Evolutionary conservation across 2,113 vertebrate species (phyloP).

Genomic region (Apaloderma vittatum): DNA sequence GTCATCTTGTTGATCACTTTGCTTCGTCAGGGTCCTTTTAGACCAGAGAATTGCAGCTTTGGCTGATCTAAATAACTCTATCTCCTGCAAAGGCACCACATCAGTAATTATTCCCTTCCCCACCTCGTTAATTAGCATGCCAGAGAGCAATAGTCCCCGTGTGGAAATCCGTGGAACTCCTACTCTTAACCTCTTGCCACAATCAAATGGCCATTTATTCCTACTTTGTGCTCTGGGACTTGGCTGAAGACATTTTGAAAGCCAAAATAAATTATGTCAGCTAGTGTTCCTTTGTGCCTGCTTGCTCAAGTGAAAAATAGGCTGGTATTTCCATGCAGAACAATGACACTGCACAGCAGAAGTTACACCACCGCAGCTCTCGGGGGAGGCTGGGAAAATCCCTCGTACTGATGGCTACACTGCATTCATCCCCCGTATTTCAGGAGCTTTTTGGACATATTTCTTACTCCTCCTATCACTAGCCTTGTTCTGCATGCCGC

Average conservation of each 20-base stretch:
- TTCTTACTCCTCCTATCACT: neutral
- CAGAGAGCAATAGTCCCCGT: neutral
- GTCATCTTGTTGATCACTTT: neutral
- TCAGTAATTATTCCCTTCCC: neutral
- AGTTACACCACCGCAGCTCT: neutral
- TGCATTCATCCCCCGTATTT: neutral
- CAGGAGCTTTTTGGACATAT: neutral
- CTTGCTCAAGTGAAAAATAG: neutral
- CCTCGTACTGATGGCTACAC: rapidly evolving
- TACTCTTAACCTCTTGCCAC: neutral
- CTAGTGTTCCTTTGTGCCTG: neutral
- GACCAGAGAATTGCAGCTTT: neutral
- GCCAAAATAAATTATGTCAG: neutral
- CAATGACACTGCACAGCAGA: neutral
- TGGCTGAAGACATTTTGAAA: neutral
- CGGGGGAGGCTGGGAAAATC: neutral
- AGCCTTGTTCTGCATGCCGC: neutral
- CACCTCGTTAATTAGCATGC: neutral
- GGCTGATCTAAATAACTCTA: neutral
- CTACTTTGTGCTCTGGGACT: neutral
- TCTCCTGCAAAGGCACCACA: neutral
- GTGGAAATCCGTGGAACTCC: neutral
- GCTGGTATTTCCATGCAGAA: neutral
- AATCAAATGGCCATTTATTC: neutral
- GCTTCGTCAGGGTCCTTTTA: neutral